Conservation (phyloP, 2,888 invertebrate genomes). For the Tipula unca region DNA sequence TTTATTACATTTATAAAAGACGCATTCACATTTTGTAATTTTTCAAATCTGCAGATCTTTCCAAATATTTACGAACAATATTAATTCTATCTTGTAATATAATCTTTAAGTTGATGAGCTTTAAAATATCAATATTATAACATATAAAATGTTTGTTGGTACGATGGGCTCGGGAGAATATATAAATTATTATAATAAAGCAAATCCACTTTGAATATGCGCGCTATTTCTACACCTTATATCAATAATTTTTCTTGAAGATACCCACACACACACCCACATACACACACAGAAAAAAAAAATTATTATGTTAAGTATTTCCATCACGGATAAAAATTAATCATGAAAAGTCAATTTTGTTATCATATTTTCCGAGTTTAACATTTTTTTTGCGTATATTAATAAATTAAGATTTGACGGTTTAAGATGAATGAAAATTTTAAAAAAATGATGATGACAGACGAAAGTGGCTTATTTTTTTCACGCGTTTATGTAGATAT, state of each 20-base stretch:
- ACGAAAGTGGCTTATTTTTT: not conserved
- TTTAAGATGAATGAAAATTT: not conserved
- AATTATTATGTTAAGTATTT: not conserved
- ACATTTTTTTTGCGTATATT: not conserved
- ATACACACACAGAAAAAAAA: not conserved
- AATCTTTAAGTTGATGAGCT: not conserved
- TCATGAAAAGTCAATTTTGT: not conserved
- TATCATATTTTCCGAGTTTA: not conserved
- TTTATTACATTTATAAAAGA: not conserved
- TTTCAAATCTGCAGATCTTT: not conserved
- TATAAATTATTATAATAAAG: not conserved
- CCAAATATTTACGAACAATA: not conserved
- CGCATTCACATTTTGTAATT: not conserved
- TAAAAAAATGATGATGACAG: not conserved
- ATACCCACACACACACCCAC: not conserved
- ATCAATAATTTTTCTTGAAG: not conserved
- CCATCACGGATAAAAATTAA: not conserved
- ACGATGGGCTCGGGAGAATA: not conserved
- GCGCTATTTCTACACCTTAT: not conserved
- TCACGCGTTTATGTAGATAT: not conserved
- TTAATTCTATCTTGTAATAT: not conserved
- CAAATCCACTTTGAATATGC: not conserved
- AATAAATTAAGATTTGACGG: not conserved
- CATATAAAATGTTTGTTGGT: not conserved
- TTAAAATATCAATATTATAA: not conserved